These are phyloP conservation scores for Trichonephila clavata DNA, from an alignment of 1,140 invertebrate genomes.

Conservation along the genomic window DNA sequence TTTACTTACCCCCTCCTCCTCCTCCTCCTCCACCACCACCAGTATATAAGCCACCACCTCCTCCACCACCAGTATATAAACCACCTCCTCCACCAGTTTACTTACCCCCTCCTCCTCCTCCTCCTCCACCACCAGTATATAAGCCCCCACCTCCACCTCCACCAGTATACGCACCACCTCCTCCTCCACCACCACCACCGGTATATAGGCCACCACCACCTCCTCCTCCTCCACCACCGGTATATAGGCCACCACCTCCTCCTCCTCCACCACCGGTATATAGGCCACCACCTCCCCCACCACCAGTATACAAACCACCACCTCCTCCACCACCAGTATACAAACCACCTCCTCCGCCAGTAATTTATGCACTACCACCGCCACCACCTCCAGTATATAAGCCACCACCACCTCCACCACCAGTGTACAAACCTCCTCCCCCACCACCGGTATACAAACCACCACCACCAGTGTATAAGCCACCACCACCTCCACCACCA, in stretches of 20 bases:
- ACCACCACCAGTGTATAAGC: neutral
- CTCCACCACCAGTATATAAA: neutral
- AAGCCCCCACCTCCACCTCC: neutral
- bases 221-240: neutral
- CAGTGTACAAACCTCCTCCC: too few relatives aligned
- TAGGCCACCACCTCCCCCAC: neutral
- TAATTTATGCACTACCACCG: too few relatives aligned
- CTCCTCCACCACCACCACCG: neutral
- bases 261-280: neutral
- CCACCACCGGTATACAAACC: too few relatives aligned
- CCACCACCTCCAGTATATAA: neutral
- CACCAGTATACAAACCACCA: too few relatives aligned
- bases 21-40: neutral
- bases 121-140: neutral
- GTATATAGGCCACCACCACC: neutral
- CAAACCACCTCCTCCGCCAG: too few relatives aligned
- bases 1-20: too few relatives aligned
- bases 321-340: too few relatives aligned
- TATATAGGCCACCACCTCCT: neutral
- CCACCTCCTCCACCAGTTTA: neutral
- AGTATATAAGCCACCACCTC: neutral
- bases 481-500: too few relatives aligned
- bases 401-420: too few relatives aligned
- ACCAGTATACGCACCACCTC: neutral
- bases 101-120: neutral